phyloP scores from a whole-genome alignment of 2,888 invertebrate species.

The Troides oblongomaculatus region DNA sequence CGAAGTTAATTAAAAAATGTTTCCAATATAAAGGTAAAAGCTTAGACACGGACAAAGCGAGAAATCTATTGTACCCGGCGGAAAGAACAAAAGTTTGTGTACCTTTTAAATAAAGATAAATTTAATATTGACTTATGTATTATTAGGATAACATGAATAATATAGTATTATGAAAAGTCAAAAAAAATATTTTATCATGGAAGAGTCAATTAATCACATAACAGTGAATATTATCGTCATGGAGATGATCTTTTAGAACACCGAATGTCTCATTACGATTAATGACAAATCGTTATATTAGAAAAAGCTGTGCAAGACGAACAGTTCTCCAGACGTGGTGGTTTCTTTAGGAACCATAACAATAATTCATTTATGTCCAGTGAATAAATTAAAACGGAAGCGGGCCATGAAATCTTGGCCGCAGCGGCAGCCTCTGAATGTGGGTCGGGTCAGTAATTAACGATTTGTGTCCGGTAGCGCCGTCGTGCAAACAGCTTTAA shows the following conservation, averaged over 20 bases:
- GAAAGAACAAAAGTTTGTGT: conserved; percentile 2
- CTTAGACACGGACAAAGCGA: background rate
- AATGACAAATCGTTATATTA: too few species aligned
- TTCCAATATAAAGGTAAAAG: background rate
- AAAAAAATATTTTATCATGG: too few species aligned
- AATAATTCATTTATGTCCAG: conserved; percentile 4
- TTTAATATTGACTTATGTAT: too few species aligned
- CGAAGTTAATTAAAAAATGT: background rate
- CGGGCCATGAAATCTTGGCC: conserved; percentile 11
- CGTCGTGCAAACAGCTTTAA: too few species aligned
- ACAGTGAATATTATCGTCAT: too few species aligned
- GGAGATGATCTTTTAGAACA: too few species aligned
- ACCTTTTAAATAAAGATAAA: background rate
- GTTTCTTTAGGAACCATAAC: background rate
- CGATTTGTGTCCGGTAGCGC: conserved; percentile 7
- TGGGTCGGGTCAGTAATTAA: conserved; percentile 13
- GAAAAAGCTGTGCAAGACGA: too few species aligned
- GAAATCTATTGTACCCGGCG: background rate
- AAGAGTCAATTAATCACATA: too few species aligned
- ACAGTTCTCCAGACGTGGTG: too few species aligned
- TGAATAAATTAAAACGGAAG: conserved; percentile 4
- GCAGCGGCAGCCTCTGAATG: conserved; percentile 2
- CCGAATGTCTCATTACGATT: too few species aligned
- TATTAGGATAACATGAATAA: too few species aligned
- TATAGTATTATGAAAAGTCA: too few species aligned